phyloP scores from a whole-genome alignment of 2,113 vertebrate genomes.

The Andinoacara biseriatus region DNA sequence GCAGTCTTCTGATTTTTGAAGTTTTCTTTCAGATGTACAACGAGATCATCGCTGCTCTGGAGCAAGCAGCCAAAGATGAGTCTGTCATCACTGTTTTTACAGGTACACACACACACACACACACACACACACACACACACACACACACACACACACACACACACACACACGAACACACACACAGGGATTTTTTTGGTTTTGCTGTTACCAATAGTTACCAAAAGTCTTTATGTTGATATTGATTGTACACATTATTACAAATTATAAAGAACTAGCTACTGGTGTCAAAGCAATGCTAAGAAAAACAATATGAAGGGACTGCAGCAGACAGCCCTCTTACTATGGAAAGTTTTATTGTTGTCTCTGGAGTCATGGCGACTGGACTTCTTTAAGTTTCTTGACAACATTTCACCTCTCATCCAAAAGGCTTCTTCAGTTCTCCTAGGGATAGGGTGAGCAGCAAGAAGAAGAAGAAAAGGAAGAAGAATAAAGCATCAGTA shows the following conservation, averaged over 20 bases:
- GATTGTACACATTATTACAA: neutral
- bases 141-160: neutral
- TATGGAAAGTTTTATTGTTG: neutral
- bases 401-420: no score
- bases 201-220: neutral
- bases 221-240: fast-evolving
- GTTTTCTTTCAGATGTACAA: conserved; percentile 87
- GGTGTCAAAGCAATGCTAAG: neutral
- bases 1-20: neutral
- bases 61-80: conserved; percentile 85
- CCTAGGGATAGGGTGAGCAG: neutral
- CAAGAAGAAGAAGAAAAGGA: neutral
- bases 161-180: no score
- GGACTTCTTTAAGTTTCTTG: no score
- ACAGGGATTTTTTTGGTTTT: no score
- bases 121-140: neutral
- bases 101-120: conserved; percentile 62
- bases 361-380: no score
- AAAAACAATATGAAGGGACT: neutral
- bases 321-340: neutral
- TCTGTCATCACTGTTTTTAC: conserved; percentile 89
- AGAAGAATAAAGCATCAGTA: no score
- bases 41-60: conserved; percentile 87
- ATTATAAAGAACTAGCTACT: neutral
- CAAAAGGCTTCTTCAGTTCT: no score